Base-by-base conservation (phyloP, 2,113 vertebrate genomes). In the Tragelaphus buxtoni region DNA sequence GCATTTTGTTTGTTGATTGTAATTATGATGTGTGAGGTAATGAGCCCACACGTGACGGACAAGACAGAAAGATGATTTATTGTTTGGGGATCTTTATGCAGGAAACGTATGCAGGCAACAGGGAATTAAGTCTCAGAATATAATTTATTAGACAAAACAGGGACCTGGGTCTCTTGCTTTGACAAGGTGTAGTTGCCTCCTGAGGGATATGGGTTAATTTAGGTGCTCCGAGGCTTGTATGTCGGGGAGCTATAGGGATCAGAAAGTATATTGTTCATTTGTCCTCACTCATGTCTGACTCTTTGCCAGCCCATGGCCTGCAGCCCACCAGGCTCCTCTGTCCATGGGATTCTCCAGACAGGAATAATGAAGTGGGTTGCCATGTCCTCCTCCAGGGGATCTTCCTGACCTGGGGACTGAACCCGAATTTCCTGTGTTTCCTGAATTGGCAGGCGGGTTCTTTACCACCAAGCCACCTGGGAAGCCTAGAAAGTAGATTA, bases 11-110 rank as follows among this genome's bases (percentile, higher is more conserved):
- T 88, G 2, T 86, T 97, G 97, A 97, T 97, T 95, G 94, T 98
- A 97, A 97, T 98, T 97, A 97, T 83, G 96, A 97, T 94, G 95
- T 96, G 88, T 94, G 94, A 97, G 97, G 91, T 96, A 92, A 96
- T 97, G 96, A 97, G 82, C 94, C 91, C 87, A 61, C 83, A 69
- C 30, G 6, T 97, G 96, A 98, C 47, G 82, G 95, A 95, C 77
- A 93, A 94, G 96, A 87, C 92, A 93, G 90, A 76, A 97, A 94
- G 96, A 96, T 91, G 97, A 96, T 98, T 95, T 97, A 97, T 97
- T 92, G 77, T 97, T 96, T 97, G 85, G 88, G n/a, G 95, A 91
- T 79, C 69, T 96, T 95, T 96, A 60, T 58, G 88, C 63, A 89
- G 90, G 72, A 93, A 95, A 97, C 90, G 87, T 79, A 91, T 26